A percentile compares a stretch with the other conserved stretches of the same genome.
phyloP scores from a whole-genome alignment of 2,113 vertebrate genomes.

The Ciconia stormi region DNA sequence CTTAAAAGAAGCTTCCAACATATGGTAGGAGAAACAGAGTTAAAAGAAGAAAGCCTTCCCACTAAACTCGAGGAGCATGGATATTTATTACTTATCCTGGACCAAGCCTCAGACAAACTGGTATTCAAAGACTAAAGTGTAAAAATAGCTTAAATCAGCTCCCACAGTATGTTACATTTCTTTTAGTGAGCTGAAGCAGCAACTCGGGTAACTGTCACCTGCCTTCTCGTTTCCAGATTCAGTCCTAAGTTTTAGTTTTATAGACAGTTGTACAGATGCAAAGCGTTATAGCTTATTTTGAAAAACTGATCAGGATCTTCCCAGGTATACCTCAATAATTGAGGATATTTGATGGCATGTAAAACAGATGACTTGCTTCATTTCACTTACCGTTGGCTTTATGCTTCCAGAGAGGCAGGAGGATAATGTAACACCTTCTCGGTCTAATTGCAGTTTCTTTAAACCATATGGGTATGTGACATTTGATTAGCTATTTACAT shows the following conservation, averaged over 20 bases:
- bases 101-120: not conserved
- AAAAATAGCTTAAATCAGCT: not conserved
- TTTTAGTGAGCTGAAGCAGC: not conserved
- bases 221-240: not conserved
- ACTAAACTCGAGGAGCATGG: not conserved
- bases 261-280: not conserved
- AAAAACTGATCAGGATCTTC: not conserved
- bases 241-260: not conserved
- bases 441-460: not conserved
- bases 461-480: not conserved
- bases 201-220: not conserved
- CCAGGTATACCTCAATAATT: not conserved
- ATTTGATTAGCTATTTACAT: not conserved
- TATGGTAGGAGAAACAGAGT: not conserved
- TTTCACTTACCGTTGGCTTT: not conserved
- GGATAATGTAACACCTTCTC: not conserved
- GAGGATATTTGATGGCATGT: not conserved
- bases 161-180: not conserved
- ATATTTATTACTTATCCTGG: not conserved
- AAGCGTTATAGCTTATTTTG: not conserved
- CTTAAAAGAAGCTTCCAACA: not conserved
- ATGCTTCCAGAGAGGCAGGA: not conserved
- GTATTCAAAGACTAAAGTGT: not conserved
- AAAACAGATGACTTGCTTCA: not conserved
- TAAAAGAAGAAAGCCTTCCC: not conserved